These are phyloP conservation scores for Himalopsyche kuldschensis DNA, from an alignment of 2,888 invertebrate species.

Conservation along the genomic window DNA sequence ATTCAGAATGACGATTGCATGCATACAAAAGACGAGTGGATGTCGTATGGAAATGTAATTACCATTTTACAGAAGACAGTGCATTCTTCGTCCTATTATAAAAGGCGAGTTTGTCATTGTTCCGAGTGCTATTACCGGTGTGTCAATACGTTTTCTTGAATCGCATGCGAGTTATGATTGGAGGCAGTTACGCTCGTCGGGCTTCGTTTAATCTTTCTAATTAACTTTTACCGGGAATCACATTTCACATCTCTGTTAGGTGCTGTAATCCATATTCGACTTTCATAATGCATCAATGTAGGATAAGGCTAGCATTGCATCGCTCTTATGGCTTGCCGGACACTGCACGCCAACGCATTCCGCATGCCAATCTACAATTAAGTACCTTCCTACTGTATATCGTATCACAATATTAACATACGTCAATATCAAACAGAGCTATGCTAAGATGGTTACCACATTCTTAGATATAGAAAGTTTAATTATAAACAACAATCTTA, in stretches of 20 bases:
- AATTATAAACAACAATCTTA: not conserved
- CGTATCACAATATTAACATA: not conserved
- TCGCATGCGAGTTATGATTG: not conserved
- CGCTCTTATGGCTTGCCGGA: not conserved
- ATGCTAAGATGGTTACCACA: not conserved
- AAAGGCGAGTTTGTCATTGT: not conserved
- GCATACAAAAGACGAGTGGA: not conserved
- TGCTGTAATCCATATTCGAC: constrained; percentile 11
- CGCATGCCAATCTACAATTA: not conserved
- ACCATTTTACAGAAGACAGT: not conserved
- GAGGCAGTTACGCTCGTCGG: not conserved
- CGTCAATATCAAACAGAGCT: not conserved
- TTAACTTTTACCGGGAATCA: not conserved
- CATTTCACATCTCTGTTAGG: constrained; percentile 4
- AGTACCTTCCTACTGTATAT: not conserved
- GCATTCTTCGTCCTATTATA: not conserved
- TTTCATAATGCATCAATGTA: constrained; percentile 11
- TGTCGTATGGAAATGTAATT: not conserved
- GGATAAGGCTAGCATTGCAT: not conserved
- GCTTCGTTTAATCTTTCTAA: not conserved
- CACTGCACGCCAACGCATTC: not conserved
- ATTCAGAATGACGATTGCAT: not conserved
- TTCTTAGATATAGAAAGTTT: not conserved
- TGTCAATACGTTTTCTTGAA: not conserved
- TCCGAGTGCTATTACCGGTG: not conserved